Percentiles rank a stretch among this genome's conserved stretches.
These are phyloP conservation scores for Drosophila mauritiana DNA, from an alignment of 1,140 invertebrate species.

Conservation along the genomic window DNA sequence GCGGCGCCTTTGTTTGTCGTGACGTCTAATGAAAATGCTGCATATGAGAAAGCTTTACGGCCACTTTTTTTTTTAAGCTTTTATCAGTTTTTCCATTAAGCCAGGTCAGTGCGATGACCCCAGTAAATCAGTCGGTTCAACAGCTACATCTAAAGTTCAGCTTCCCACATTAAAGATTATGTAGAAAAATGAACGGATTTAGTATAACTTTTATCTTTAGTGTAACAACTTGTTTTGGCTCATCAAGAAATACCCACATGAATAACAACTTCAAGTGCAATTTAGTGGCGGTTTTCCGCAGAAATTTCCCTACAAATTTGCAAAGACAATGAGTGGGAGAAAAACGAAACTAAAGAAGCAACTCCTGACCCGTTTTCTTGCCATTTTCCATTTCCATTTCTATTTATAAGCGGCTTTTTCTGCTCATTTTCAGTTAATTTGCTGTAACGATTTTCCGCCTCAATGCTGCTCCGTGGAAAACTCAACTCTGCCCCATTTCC, in stretches of 20 bases:
- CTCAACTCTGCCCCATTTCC: slow-evolving; percentile 41
- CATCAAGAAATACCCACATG: slow-evolving; percentile 9
- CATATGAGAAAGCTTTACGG: slow-evolving; percentile 24
- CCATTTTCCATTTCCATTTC: slow-evolving; percentile 28
- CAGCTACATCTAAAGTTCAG: neutral
- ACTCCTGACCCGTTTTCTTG: slow-evolving; percentile 69
- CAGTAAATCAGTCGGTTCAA: slow-evolving; percentile 1
- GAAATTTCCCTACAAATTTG: slow-evolving; percentile 59
- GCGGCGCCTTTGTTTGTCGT: slow-evolving; percentile 74
- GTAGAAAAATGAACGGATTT: no score
- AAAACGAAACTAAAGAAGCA: slow-evolving; percentile 24
- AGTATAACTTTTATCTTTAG: neutral
- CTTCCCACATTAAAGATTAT: neutral
- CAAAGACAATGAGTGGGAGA: slow-evolving; percentile 38
- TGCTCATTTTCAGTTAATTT: slow-evolving; percentile 72
- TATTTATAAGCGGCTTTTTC: slow-evolving; percentile 66
- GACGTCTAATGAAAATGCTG: slow-evolving; percentile 46
- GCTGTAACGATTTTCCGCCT: slow-evolving; percentile 78
- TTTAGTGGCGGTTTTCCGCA: slow-evolving; percentile 53
- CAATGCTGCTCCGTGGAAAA: slow-evolving; percentile 45
- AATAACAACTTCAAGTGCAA: slow-evolving; percentile 23
- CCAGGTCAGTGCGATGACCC: slow-evolving; percentile 20
- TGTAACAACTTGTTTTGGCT: neutral
- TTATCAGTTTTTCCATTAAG: slow-evolving; percentile 22
- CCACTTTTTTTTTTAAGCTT: slow-evolving; percentile 2